phyloP scores from a whole-genome alignment of 64 coral and sea anemone species.

The Porites lutea region DNA sequence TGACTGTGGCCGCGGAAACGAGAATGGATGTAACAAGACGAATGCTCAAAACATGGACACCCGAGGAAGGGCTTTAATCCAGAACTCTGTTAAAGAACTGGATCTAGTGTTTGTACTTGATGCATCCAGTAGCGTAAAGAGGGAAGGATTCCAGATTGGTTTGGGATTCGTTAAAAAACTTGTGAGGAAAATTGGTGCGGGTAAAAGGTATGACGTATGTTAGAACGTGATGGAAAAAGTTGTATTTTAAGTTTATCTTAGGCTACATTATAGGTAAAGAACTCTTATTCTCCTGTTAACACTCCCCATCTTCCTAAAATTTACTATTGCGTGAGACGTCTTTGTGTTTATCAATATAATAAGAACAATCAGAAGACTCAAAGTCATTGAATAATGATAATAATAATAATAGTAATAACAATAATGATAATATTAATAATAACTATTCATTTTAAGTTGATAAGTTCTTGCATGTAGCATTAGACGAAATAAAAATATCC shows the following conservation, averaged over 20 bases:
- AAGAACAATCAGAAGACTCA: too few relatives aligned
- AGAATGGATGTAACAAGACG: slow-evolving; percentile 30
- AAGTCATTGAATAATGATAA: too few relatives aligned
- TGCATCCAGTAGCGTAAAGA: slow-evolving; percentile 75
- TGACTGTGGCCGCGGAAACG: slow-evolving; percentile 52
- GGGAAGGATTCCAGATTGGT: slow-evolving; percentile 53
- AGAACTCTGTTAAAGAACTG: slow-evolving; percentile 43
- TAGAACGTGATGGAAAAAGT: too few relatives aligned
- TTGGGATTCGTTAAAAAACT: slow-evolving; percentile 61
- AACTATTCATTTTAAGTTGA: slow-evolving; percentile 33
- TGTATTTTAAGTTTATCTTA: too few relatives aligned
- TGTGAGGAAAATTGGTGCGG: slow-evolving; percentile 49
- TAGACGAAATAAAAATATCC: slow-evolving; percentile 23
- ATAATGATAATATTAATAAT: background rate
- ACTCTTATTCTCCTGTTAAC: too few relatives aligned
- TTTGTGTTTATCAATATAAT: too few relatives aligned
- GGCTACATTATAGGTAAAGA: too few relatives aligned
- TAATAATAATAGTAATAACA: too few relatives aligned
- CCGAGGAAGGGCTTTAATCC: slow-evolving; percentile 55
- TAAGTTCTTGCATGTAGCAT: slow-evolving; percentile 45
- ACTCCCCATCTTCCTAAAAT: too few relatives aligned
- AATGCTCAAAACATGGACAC: slow-evolving; percentile 10
- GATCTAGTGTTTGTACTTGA: slow-evolving; percentile 92
- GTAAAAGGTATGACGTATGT: slow-evolving; percentile 39
- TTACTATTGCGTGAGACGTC: too few relatives aligned